Base-by-base conservation (phyloP, 2,113 vertebrate genomes). In the Paradoxurus hermaphroditus region DNA sequence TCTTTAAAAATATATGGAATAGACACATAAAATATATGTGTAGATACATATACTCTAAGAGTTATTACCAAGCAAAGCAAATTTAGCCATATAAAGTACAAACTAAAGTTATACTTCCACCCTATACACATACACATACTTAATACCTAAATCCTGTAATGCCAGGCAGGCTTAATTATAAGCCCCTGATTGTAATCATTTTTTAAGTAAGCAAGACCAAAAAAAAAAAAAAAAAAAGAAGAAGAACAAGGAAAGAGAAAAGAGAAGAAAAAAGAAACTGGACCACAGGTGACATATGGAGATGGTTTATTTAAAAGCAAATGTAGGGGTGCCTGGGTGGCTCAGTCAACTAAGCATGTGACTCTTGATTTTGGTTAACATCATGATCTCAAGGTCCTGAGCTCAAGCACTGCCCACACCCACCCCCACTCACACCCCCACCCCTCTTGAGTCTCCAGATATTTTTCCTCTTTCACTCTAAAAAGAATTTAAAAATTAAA, bases 251-350 rank as follows among this genome's bases (percentile, higher is more conserved):
- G 2, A 12, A 21, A 29, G 46, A 3, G 27, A 13, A 65, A 31
- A 14, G 13, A 6, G 51, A 34, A 7, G 15, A n/a, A n/a, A 25
- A 13, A 27, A 8, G 39, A 4, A 44, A 23, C 0, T 12, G 15
- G 19, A 73, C 49, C 36, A 72, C 18, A 53, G 0, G 13, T 34
- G 15, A 10, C 13, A 96, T 62, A 86, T 44, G 46, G 81, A 90
- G 56, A 95, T 13, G 5, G 41, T 4, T 56, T 90, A 90, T 34
- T 90, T 65, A 88, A 79, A 85, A 91, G 21, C 56, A 94, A 94
- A 86, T 53, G 51, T 62, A 53, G 23, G 59, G 59, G 59, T 62
- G 23, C 59, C 21, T 62, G 23, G 23, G 59, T 62, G 59, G 59
- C 16, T 53, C 51, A 53, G 51, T 53, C 51, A 53, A 53, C 51